phyloP scores from a whole-genome alignment of 1,140 invertebrate species.

The Akabosia matsudoensis region DNA sequence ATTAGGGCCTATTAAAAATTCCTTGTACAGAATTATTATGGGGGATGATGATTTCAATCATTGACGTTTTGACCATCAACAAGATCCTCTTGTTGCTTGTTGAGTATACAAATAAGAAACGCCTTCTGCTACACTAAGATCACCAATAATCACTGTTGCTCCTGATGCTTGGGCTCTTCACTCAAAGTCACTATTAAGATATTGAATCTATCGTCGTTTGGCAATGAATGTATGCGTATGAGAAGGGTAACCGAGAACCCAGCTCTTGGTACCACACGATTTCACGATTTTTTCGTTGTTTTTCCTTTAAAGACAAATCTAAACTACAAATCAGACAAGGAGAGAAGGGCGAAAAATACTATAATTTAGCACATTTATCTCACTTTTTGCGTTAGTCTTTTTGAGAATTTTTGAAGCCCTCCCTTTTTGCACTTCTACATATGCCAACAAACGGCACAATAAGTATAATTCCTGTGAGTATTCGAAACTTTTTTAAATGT shows the following conservation, averaged over 20 bases:
- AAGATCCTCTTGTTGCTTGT: neutral
- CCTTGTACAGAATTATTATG: neutral
- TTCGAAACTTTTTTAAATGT: no score
- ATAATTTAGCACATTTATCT: constrained; percentile 21
- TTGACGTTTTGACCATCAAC: neutral
- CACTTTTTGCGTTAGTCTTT: neutral
- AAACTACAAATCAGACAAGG: constrained; percentile 22
- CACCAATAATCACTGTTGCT: constrained; percentile 23
- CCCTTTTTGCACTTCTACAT: neutral
- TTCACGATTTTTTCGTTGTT: constrained; percentile 9
- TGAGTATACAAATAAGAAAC: constrained; percentile 11
- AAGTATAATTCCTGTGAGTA: neutral
- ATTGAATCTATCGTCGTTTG: constrained; percentile 23
- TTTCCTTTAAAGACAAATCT: constrained; percentile 22
- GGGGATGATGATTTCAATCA: neutral
- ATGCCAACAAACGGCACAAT: neutral
- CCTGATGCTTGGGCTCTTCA: constrained; percentile 9
- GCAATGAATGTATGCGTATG: neutral
- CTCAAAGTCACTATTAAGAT: constrained; percentile 4
- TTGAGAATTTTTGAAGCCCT: neutral
- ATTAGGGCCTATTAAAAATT: constrained; percentile 19
- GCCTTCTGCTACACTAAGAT: constrained; percentile 15
- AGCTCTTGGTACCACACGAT: constrained; percentile 4
- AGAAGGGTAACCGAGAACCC: neutral
- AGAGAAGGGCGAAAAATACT: constrained; percentile 20